Conservation (phyloP, 2,888 invertebrate genomes). For the Hypercompe scribonia region DNA sequence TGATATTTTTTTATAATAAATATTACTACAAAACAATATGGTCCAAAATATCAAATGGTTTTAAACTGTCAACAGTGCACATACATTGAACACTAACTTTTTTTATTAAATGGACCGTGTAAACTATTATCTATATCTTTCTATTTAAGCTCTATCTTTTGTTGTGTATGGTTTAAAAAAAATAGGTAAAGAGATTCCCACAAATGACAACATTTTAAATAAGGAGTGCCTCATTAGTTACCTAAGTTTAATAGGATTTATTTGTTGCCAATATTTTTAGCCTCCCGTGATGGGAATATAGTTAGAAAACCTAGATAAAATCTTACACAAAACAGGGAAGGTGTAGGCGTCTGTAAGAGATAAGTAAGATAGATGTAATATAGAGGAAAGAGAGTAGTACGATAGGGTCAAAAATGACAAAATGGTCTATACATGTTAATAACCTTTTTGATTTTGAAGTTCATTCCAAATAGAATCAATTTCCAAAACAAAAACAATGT, state of each 20-base stretch:
- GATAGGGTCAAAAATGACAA: no score
- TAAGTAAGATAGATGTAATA: no score
- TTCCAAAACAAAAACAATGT: neutral
- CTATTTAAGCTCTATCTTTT: neutral
- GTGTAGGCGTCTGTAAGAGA: no score
- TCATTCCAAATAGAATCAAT: neutral
- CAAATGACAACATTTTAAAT: neutral
- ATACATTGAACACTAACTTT: constrained; percentile 12
- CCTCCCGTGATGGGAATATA: no score
- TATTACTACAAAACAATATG: constrained; percentile 78
- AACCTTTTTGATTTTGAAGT: neutral
- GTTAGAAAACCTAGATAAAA: no score
- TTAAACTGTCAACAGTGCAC: constrained; percentile 54
- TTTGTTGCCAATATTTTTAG: no score
- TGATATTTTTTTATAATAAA: constrained; percentile 80
- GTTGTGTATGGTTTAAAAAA: neutral
- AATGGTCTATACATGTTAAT: no score
- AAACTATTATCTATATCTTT: neutral
- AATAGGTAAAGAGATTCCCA: neutral
- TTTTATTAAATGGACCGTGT: constrained; percentile 26
- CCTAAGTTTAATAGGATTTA: no score
- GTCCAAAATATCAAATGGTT: constrained; percentile 72
- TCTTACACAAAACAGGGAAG: no score
- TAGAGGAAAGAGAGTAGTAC: no score
- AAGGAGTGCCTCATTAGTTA: no score